These are phyloP conservation scores for Ploceus nigricollis DNA, from an alignment of 2,113 vertebrate genomes.

Conservation along the genomic window DNA sequence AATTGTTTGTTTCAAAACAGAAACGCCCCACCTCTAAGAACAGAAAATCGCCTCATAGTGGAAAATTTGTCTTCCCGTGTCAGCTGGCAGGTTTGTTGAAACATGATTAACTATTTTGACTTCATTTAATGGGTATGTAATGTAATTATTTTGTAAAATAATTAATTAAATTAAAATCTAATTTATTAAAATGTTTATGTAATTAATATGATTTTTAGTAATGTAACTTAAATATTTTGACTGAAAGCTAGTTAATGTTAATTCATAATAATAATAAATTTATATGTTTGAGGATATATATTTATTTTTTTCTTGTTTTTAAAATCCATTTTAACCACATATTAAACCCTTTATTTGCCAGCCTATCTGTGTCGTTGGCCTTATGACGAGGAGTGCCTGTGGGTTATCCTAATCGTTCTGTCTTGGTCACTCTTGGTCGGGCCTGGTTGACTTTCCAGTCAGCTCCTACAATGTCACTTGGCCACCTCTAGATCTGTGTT, in stretches of 20 bases:
- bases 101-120: conserved; percentile 68
- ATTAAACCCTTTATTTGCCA: conserved; percentile 99
- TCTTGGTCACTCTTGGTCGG: conserved; percentile 99
- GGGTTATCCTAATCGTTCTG: conserved; percentile 94
- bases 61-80: conserved; percentile 94
- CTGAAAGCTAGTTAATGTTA: conserved; percentile 62
- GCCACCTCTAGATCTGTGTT: conserved; percentile 93
- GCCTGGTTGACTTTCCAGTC: conserved; percentile 94
- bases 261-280: conserved; percentile 55
- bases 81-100: conserved; percentile 95
- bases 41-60: conserved; percentile 94
- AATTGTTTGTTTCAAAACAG: conserved; percentile 50
- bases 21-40: conserved; percentile 91
- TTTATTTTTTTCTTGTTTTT: conserved; percentile 74
- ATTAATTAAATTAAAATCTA: conserved; percentile 56
- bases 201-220: conserved; percentile 47
- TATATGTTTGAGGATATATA: conserved; percentile 76
- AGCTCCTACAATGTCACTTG: conserved; percentile 91
- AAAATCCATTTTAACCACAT: conserved; percentile 95
- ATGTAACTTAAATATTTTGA: conserved; percentile 65
- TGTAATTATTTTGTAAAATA: conserved; percentile 63
- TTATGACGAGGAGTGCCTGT: conserved; percentile 93
- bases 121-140: conserved; percentile 71
- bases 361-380: conserved; percentile 99
- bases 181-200: conserved; percentile 36